phyloP scores from a whole-genome alignment of 2,888 invertebrate genomes.

The Nomada flava region DNA sequence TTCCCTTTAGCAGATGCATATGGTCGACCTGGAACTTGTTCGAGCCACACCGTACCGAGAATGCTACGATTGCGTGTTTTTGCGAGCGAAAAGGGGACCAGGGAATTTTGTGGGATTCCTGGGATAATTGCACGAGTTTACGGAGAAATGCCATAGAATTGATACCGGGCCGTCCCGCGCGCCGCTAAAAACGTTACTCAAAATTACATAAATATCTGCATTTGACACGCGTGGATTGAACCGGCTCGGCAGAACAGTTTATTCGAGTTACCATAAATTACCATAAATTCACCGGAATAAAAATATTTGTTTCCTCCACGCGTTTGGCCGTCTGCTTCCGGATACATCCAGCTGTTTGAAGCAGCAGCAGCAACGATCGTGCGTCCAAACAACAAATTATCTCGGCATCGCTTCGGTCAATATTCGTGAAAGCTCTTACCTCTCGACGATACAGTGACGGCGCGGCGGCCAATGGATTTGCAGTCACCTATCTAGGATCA shows the following conservation, averaged over 20 bases:
- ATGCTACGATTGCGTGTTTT: constrained; percentile 61
- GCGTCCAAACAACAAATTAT: constrained; percentile 21
- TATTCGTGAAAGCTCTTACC: constrained; percentile 41
- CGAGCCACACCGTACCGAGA: constrained; percentile 26
- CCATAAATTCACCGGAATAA: constrained; percentile 1
- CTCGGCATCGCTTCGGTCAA: constrained; percentile 2
- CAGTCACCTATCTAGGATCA: constrained; percentile 15
- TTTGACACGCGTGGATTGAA: constrained; percentile 13
- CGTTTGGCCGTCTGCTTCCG: background rate
- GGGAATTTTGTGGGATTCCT: constrained; percentile 62
- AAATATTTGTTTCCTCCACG: constrained; percentile 1
- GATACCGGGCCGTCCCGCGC: constrained; percentile 56
- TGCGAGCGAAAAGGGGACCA: constrained; percentile 62
- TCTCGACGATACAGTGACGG: background rate
- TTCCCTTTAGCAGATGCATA: constrained; percentile 65
- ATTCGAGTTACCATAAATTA: background rate
- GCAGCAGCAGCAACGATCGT: no score
- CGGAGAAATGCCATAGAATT: constrained; percentile 66
- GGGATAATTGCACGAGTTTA: constrained; percentile 72
- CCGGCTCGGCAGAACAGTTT: background rate
- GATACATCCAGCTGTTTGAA: background rate
- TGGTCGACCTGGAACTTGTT: constrained; percentile 34
- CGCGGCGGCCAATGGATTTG: constrained; percentile 1
- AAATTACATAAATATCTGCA: background rate
- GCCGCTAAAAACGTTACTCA: constrained; percentile 14